Evolutionary conservation across 2,888 invertebrate species (phyloP).

Genomic region (Himalopsyche tibetana): DNA sequence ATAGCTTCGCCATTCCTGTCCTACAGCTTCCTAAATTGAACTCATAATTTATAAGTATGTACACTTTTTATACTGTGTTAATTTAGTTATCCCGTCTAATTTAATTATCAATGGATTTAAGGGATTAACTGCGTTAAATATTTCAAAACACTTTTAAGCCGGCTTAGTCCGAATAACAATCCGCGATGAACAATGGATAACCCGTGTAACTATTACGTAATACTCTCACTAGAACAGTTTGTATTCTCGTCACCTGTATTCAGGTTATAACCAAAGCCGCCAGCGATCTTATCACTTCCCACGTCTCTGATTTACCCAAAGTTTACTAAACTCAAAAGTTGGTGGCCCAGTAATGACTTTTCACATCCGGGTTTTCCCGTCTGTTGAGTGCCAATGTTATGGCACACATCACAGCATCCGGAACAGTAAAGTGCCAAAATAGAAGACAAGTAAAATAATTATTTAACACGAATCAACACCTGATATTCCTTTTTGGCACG

Average conservation of each 20-base stretch:
- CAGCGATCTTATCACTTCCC: conserved; percentile 35
- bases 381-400: conserved; percentile 38
- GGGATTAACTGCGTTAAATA: too few relatives aligned
- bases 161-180: too few relatives aligned
- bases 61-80: too few relatives aligned
- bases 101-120: too few relatives aligned
- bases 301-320: conserved; percentile 32
- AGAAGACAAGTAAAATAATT: too few relatives aligned
- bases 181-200: conserved; percentile 5
- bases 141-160: too few relatives aligned
- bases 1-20: too few relatives aligned
- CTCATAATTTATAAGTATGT: too few relatives aligned
- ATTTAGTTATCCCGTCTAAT: too few relatives aligned
- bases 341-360: conserved; percentile 35
- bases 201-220: neutral
- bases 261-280: conserved; percentile 23
- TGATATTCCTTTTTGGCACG: too few relatives aligned
- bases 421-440: conserved; percentile 27
- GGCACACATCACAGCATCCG: conserved; percentile 4
- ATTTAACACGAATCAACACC: too few relatives aligned
- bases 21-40: too few relatives aligned
- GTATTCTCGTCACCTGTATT: conserved; percentile 7
- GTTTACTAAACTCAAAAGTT: conserved; percentile 35
- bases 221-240: conserved; percentile 27
- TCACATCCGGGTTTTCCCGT: conserved; percentile 40